These are phyloP conservation scores for Mugil cephalus DNA, from an alignment of 2,113 vertebrate species.

Conservation along the genomic window DNA sequence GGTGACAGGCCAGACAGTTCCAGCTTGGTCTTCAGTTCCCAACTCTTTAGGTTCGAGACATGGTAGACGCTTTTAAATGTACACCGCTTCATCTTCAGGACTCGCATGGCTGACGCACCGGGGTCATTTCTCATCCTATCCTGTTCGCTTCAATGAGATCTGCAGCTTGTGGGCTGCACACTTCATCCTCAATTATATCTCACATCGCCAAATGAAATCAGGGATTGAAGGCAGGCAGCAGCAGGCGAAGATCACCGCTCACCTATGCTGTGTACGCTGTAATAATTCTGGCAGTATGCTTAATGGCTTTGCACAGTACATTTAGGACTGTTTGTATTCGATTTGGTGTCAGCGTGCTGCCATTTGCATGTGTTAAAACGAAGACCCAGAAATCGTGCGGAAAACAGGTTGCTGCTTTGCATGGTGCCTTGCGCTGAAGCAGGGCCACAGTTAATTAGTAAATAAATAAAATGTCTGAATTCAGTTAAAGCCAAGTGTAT, in stretches of 20 bases:
- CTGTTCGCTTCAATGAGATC: conserved; percentile 38
- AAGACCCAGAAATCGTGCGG: too few species aligned
- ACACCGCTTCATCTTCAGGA: conserved; percentile 24
- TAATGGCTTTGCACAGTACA: background rate
- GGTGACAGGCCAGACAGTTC: conserved; percentile 7
- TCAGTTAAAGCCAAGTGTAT: too few species aligned
- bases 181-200: conserved; percentile 57
- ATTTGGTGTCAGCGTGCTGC: background rate
- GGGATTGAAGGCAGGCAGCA: conserved; percentile 20
- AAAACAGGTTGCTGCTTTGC: too few species aligned
- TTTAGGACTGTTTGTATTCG: background rate
- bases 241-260: background rate
- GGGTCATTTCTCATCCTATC: conserved; percentile 45
- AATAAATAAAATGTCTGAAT: too few species aligned
- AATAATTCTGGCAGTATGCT: conserved; percentile 7
- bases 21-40: background rate
- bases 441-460: too few species aligned
- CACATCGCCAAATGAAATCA: conserved; percentile 44
- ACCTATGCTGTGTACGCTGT: background rate
- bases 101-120: conserved; percentile 43
- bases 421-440: too few species aligned
- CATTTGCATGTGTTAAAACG: too few species aligned
- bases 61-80: conserved; percentile 4
- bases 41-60: conserved; percentile 7
- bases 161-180: conserved; percentile 41